Evolutionary conservation across 2,888 invertebrate species (phyloP).

Genomic region (Prosopocoilus inquinatus): DNA sequence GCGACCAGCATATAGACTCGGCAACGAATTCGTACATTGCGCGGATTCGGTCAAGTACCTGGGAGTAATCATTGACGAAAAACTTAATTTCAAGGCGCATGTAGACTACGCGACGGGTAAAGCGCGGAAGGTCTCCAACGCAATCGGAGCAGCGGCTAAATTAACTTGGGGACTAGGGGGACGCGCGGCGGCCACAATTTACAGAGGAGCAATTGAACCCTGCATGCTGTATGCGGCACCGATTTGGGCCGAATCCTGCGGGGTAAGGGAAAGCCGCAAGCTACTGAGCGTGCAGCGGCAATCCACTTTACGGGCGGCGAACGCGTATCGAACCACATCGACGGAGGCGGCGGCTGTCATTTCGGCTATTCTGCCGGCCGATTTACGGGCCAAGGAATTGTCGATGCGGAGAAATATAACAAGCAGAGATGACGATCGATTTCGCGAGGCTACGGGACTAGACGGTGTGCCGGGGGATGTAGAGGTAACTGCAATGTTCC

Average conservation of each 20-base stretch:
- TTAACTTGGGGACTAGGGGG: conserved; percentile 9
- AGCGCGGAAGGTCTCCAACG: conserved; percentile 1
- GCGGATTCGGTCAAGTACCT: conserved; percentile 10
- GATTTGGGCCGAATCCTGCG: conserved; percentile 7
- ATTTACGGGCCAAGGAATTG: too few species aligned
- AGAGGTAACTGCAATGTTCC: too few species aligned
- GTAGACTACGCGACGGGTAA: not conserved
- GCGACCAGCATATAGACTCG: conserved; percentile 13
- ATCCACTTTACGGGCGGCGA: conserved; percentile 1
- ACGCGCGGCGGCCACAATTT: conserved; percentile 5
- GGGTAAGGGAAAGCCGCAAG: not conserved
- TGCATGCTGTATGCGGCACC: conserved; percentile 12
- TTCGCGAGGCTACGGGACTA: too few species aligned
- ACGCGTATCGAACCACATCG: conserved; percentile 8
- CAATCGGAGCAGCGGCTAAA: conserved; percentile 6
- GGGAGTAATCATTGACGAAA: conserved; percentile 11
- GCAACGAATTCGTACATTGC: conserved; percentile 1
- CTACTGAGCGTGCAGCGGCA: not conserved
- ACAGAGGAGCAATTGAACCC: conserved; percentile 15
- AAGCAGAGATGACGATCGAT: too few species aligned
- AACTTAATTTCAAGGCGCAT: conserved; percentile 8
- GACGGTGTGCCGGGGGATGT: too few species aligned
- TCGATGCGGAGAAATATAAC: too few species aligned
- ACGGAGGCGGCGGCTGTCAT: not conserved
- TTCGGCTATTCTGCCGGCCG: not conserved